Percentiles rank a stretch among this genome's conserved stretches.
Evolutionary conservation across 2,113 vertebrate species (phyloP).

Genomic region (Limnothrissa miodon): DNA sequence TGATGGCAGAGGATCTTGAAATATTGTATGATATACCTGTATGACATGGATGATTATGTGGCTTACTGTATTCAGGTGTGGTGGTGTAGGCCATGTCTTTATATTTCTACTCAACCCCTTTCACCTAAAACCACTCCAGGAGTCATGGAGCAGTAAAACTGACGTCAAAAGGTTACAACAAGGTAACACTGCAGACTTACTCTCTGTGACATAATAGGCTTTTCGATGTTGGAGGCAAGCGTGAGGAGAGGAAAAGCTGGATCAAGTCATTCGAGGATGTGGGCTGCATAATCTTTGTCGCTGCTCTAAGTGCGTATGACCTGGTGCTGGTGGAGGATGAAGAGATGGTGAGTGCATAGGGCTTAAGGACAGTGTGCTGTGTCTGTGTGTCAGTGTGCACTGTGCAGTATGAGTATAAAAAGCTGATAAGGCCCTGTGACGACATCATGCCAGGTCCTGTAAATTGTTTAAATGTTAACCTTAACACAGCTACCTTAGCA

Average conservation of each 20-base stretch:
- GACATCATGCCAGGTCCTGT: not conserved
- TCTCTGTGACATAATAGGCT: constrained; percentile 74
- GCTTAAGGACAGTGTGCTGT: not conserved
- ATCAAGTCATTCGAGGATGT: constrained; percentile 99
- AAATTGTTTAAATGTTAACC: not conserved
- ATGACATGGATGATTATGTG: too few species aligned
- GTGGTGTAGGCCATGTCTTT: not conserved
- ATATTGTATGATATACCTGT: not conserved
- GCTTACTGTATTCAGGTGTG: not conserved
- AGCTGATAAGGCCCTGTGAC: too few species aligned
- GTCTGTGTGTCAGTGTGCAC: not conserved
- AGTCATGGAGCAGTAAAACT: too few species aligned
- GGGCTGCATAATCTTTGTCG: constrained; percentile 96
- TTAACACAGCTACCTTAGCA: too few species aligned
- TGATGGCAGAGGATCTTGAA: not conserved
- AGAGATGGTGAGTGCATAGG: constrained; percentile 81
- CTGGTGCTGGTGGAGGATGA: constrained; percentile 96
- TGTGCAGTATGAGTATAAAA: too few species aligned
- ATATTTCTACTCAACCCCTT: not conserved
- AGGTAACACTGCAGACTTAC: not conserved
- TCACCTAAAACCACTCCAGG: not conserved
- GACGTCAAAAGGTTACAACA: not conserved
- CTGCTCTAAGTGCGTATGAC: constrained; percentile 96
- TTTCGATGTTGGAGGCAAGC: constrained; percentile 94
- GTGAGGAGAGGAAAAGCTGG: constrained; percentile 98